Conservation (phyloP, 2,888 invertebrate genomes). For the Diploptera punctata region DNA sequence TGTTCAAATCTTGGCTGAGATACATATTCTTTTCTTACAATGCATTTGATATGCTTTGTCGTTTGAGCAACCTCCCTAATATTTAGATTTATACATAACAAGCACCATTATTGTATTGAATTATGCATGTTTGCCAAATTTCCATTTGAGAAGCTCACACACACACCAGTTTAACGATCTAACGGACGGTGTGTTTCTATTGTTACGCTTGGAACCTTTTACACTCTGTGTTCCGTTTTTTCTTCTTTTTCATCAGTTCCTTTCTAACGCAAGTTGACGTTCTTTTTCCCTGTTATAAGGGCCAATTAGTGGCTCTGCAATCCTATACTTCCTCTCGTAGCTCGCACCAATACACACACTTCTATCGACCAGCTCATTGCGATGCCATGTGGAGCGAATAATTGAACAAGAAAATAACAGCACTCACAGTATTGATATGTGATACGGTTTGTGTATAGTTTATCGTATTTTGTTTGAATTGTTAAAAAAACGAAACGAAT, state of each 20-base stretch:
- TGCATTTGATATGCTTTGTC: no score
- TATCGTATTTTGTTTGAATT: slow-evolving; percentile 29
- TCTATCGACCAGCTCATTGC: slow-evolving; percentile 9
- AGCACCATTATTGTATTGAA: not conserved
- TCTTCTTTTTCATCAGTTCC: slow-evolving; percentile 26
- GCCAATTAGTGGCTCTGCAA: slow-evolving; percentile 35
- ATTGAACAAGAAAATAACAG: slow-evolving; percentile 34
- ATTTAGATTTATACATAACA: no score
- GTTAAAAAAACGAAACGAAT: slow-evolving; percentile 38
- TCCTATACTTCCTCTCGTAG: slow-evolving; percentile 4
- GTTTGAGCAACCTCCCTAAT: no score
- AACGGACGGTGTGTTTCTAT: slow-evolving; percentile 26
- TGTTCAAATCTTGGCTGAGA: no score
- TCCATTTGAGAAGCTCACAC: no score
- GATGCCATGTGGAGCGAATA: slow-evolving; percentile 25
- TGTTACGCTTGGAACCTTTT: slow-evolving; percentile 21
- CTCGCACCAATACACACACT: slow-evolving; percentile 10
- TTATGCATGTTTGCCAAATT: not conserved
- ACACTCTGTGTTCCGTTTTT: slow-evolving; percentile 4
- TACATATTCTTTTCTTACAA: no score
- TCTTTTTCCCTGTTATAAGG: slow-evolving; percentile 30
- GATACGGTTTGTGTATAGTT: slow-evolving; percentile 10
- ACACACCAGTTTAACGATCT: slow-evolving; percentile 16
- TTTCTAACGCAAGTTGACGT: slow-evolving; percentile 33
- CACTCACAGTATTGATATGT: slow-evolving; percentile 12